Percentiles rank a stretch among this genome's conserved stretches.
phyloP scores from a whole-genome alignment of 2,797 vertebrate genomes.

The Triplophysa bombifrons region DNA sequence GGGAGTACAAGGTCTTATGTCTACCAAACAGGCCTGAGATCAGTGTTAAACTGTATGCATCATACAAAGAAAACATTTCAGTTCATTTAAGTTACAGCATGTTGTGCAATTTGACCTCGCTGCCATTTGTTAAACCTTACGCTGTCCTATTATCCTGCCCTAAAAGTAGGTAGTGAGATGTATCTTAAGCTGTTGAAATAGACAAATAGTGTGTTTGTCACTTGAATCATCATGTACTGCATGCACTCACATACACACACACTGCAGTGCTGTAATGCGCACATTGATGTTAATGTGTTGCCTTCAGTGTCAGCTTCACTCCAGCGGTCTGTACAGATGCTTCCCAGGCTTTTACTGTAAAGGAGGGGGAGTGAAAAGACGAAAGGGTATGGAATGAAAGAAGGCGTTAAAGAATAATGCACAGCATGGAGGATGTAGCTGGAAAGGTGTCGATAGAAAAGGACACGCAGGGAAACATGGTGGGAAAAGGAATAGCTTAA shows the following conservation, averaged over 20 bases:
- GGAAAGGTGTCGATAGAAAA: conserved; percentile 37
- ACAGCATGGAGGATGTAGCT: conserved; percentile 33
- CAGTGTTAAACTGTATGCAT: not conserved
- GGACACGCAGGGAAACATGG: conserved; percentile 21
- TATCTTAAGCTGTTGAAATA: not conserved
- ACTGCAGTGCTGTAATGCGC: conserved; percentile 70
- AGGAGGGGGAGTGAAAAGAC: conserved; percentile 52
- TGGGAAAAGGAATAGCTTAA: not conserved
- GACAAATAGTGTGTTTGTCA: conserved; percentile 11
- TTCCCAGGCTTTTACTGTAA: conserved; percentile 71
- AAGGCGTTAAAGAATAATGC: conserved; percentile 22
- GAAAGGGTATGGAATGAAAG: conserved; percentile 24
- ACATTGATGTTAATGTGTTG: conserved; percentile 66
- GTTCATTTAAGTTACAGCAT: not conserved
- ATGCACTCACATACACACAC: conserved; percentile 34
- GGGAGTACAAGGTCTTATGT: conserved; percentile 28
- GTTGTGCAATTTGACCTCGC: conserved; percentile 19
- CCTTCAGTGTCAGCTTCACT: conserved; percentile 66
- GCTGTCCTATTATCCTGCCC: not conserved
- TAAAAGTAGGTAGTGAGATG: not conserved
- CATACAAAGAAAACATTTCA: not conserved
- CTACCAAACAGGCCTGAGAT: conserved; percentile 21
- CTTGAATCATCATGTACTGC: conserved; percentile 16
- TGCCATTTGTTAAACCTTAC: not conserved
- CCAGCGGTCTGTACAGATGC: conserved; percentile 64